Evolutionary conservation across 1,140 invertebrate species (phyloP).

Genomic region (Eumeta japonica): DNA sequence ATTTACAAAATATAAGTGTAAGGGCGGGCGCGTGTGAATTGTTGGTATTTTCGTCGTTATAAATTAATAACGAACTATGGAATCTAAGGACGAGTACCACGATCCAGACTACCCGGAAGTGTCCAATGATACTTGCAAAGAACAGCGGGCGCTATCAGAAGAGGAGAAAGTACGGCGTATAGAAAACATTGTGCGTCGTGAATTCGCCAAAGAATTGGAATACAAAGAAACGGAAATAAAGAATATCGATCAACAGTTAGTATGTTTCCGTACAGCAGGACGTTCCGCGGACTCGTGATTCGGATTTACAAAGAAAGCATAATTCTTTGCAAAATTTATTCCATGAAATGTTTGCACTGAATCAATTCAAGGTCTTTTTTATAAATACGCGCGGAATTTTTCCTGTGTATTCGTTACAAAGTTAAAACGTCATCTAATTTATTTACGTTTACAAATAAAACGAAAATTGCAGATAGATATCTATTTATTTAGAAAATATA

Average conservation of each 20-base stretch:
- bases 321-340: background rate
- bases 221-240: slow-evolving; percentile 40
- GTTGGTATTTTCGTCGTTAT: background rate
- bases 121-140: slow-evolving; percentile 24
- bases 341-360: background rate
- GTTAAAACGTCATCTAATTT: too few relatives aligned
- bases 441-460: too few relatives aligned
- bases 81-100: slow-evolving; percentile 37
- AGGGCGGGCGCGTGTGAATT: background rate
- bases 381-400: background rate
- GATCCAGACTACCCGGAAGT: slow-evolving; percentile 46
- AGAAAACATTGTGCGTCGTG: slow-evolving; percentile 34
- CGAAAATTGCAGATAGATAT: too few relatives aligned
- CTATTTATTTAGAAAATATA: background rate
- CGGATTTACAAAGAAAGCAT: background rate
- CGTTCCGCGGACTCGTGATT: too few relatives aligned
- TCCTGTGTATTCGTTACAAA: background rate
- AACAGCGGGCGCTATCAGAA: slow-evolving; percentile 20
- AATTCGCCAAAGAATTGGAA: slow-evolving; percentile 44
- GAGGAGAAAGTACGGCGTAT: slow-evolving; percentile 43
- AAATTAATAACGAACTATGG: slow-evolving; percentile 25
- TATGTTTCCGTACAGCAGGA: slow-evolving; percentile 7
- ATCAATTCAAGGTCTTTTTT: background rate
- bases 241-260: slow-evolving; percentile 44
- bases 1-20: background rate